Evolutionary conservation across 2,888 invertebrate species (phyloP), one percentile per base, ranked within the genome.

Genomic region (Brachycybe producta): DNA sequence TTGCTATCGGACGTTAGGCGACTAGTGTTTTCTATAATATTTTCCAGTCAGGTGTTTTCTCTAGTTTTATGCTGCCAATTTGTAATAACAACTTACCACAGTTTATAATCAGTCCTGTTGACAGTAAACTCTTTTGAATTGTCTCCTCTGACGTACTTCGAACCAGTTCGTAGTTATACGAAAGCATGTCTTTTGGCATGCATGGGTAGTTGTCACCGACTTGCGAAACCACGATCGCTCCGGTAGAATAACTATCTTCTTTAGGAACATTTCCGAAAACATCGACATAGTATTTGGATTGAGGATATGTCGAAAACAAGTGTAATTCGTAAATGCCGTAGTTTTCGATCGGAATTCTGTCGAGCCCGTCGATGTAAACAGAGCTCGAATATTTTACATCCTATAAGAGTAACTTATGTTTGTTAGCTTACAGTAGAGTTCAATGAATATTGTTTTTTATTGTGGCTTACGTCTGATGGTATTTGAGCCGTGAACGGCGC

Each of bases 161-260:
- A 1, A 8, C 13, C 17, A 15, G 19, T n/a, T 8, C 36, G 23
- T 8, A 36, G 5, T 35, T 2, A 24, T 46, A 46, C 23, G 23
- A 21, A 7, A 36, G 36, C n/a, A 34, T 15, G 23, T 46, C 24
- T 13, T 36, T 30, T 23, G 17, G 21, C n/a, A 46, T 13, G 15
- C 21, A 46, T 17, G 46, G 46, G 23, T 24, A 46, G 21, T 46
- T 46, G 8, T 3, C 3, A 17, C 26, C 46, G n/a, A n/a, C 23
- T 7, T 34, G 7, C 5, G 46, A 13, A 19, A 46, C 15, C 8
- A 46, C 21, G 27, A 46, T 46, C 17, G 36, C 36, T 13, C 46
- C 38, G 17, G 35, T 1, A 2, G 46, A 46, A 19, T 46, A 46
- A 24, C 38, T 36, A 15, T 46, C 46, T 27, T 13, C 2, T 11